Percentiles rank a stretch among this genome's conserved stretches.
phyloP scores from a whole-genome alignment of 2,113 vertebrate species.

The Hippolais icterina region DNA sequence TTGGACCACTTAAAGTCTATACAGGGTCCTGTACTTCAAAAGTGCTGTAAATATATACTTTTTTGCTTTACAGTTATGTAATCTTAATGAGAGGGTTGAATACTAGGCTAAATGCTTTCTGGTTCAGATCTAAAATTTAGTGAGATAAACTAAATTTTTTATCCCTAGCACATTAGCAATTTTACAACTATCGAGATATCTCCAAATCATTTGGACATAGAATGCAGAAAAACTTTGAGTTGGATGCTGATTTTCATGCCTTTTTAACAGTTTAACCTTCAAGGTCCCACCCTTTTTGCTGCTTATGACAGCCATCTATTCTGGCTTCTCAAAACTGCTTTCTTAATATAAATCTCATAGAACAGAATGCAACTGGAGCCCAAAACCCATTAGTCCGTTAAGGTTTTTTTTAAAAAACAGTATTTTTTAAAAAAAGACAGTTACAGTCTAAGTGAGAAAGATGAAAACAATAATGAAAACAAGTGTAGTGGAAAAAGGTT shows the following conservation, averaged over 20 bases:
- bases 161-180: not conserved
- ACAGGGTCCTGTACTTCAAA: not conserved
- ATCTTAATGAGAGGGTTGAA: not conserved
- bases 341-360: not conserved
- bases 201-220: not conserved
- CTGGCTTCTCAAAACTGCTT: not conserved
- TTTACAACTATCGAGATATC: not conserved
- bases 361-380: not conserved
- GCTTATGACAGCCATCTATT: not conserved
- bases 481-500: not conserved
- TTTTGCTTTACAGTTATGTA: not conserved
- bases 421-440: not conserved
- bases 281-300: not conserved
- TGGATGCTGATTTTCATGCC: not conserved
- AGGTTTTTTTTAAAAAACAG: not conserved
- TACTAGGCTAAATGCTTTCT: not conserved
- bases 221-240: not conserved
- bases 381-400: not conserved
- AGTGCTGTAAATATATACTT: not conserved
- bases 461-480: not conserved
- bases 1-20: not conserved
- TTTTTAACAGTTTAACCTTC: not conserved
- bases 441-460: not conserved
- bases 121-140: not conserved
- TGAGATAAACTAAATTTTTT: not conserved